Base-by-base conservation (phyloP, 2,797 vertebrate species). In the Channa striata region DNA sequence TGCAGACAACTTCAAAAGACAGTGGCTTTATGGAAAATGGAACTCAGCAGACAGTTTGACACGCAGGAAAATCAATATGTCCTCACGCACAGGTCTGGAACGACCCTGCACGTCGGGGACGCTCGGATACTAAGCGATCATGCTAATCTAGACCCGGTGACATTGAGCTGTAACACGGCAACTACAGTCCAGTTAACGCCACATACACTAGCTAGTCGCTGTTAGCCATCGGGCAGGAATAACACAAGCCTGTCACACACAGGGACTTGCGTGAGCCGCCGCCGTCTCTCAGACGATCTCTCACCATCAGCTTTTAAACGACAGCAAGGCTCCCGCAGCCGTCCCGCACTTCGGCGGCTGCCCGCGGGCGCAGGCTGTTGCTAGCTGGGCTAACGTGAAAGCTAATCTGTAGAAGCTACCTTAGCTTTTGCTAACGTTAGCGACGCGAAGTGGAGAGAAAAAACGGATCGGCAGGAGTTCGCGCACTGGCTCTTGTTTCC, bases 381-480 rank as follows among this genome's bases (percentile, higher is more conserved):
- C 61, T 71, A 64, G 70, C 81, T 63, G 40, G 20, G 82, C 78
- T 86, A 84, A 30, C 25, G 25, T 30, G 25, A 30, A 78, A 58
- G 88, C 90, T 90, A 87, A 80, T 46, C 4, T 49, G 43, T 3
- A 30, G 36, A 12, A 36, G 78, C 74, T 65, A 58, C 49, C 49
- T 59, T 84, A 72, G 77, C 79, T 69, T 20, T 62, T 78, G 81
- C 25, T 30, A 30, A 30, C 25, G 80, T 74, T 71, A 44, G 82
- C 82, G 68, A 76, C 66, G 25, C 65, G 7, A 44, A 54, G 8
- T 49, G 50, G 53, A 72, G 10, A 43, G 8, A 57, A 77, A 23
- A 11, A 23, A n/a, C n/a, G n/a, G n/a, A 62, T 19, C 53, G 2
- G 13, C 1, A 56, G 40, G 25, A 51, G 16, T 33, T 11, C 48